Conservation (phyloP, 2,888 invertebrate species). For the Melikaiella ostensackeni region DNA sequence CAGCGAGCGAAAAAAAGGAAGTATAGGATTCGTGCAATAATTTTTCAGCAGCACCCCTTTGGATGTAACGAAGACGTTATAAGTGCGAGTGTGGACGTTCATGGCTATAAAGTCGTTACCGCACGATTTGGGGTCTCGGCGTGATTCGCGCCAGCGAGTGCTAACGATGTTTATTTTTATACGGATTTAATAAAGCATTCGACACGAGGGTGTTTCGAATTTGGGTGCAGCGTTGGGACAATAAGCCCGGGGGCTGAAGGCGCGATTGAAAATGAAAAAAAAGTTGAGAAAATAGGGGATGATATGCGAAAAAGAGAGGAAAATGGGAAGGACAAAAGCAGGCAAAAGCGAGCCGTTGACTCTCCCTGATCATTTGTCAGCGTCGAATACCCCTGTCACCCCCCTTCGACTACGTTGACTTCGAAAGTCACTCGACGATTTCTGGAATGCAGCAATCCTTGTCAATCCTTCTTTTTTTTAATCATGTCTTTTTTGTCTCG, state of each 20-base stretch:
- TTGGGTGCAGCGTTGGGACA: conserved; percentile 45
- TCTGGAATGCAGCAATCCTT: conserved; percentile 45
- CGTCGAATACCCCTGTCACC: conserved; percentile 68
- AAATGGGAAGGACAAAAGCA: conserved; percentile 42
- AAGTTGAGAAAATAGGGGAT: conserved; percentile 21
- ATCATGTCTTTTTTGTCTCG: conserved; percentile 29
- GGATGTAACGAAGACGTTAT: conserved; percentile 33
- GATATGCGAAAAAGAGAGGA: conserved; percentile 47
- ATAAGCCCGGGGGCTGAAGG: conserved; percentile 13
- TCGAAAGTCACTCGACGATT: conserved; percentile 54
- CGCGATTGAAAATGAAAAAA: conserved; percentile 20
- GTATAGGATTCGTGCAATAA: conserved; percentile 7
- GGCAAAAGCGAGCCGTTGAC: conserved; percentile 61
- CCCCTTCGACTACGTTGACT: conserved; percentile 50
- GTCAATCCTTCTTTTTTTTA: not conserved
- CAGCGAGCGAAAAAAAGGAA: conserved; percentile 3
- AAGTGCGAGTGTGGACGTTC: conserved; percentile 30
- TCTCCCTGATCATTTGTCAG: conserved; percentile 68
- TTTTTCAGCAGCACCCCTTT: conserved; percentile 24
- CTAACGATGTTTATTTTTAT: conserved; percentile 65
- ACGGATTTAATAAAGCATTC: conserved; percentile 65
- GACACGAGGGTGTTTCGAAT: conserved; percentile 60
- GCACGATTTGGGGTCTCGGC: conserved; percentile 30
- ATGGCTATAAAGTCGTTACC: conserved; percentile 34
- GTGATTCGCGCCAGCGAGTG: conserved; percentile 40